phyloP scores from a whole-genome alignment of 2,113 vertebrate species.

The Chionodraco myersi region DNA sequence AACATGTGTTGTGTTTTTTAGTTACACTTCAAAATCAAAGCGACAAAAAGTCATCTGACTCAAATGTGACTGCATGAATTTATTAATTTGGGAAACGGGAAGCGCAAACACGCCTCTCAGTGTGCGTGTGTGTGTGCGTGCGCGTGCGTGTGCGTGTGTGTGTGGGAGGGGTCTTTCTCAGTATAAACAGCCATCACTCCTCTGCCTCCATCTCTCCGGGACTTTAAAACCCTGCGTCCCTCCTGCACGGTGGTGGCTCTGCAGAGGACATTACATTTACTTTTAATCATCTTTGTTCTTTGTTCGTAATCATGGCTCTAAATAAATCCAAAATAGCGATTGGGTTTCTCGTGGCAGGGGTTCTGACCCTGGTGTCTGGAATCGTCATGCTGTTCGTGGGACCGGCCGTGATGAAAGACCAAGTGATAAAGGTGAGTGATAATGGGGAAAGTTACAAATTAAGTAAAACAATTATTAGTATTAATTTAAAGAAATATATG shows the following conservation, averaged over 20 bases:
- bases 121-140: too few relatives aligned
- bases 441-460: too few relatives aligned
- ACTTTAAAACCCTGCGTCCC: neutral
- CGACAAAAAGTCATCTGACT: too few relatives aligned
- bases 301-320: conserved; percentile 61
- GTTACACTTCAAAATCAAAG: too few relatives aligned
- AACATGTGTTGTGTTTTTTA: too few relatives aligned
- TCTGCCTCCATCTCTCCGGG: neutral
- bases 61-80: too few relatives aligned
- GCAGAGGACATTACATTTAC: neutral
- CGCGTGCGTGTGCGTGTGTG: too few relatives aligned
- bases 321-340: conserved; percentile 60
- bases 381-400: conserved; percentile 75
- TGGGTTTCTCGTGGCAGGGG: conserved; percentile 75
- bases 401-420: conserved; percentile 78
- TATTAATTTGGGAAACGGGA: too few relatives aligned
- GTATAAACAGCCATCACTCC: conserved; percentile 31
- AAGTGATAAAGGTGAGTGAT: conserved; percentile 82
- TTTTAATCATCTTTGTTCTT: neutral
- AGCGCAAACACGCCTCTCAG: too few relatives aligned
- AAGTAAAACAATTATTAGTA: too few relatives aligned
- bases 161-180: conserved; percentile 11
- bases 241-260: neutral
- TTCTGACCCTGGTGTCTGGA: conserved; percentile 64
- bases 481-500: too few relatives aligned